Evolutionary conservation across 2,113 vertebrate genomes (phyloP).

Genomic region (Corynorhinus townsendii): DNA sequence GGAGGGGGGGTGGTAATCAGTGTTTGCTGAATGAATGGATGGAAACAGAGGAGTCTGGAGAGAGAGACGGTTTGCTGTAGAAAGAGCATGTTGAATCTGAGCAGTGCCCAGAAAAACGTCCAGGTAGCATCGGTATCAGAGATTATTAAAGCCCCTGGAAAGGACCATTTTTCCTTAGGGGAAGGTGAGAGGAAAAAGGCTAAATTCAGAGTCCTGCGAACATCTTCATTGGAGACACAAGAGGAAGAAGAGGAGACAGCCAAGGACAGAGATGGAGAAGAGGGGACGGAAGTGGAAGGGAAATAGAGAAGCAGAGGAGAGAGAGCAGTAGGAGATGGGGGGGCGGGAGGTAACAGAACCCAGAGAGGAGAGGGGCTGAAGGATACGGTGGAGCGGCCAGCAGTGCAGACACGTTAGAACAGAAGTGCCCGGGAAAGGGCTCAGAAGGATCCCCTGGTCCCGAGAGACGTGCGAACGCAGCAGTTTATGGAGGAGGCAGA

Average conservation of each 20-base stretch:
- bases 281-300: neutral
- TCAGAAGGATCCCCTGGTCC: neutral
- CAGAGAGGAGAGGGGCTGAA: neutral
- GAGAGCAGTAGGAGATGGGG: neutral
- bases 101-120: neutral
- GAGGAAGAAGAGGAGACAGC: neutral
- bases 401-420: neutral
- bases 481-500: neutral
- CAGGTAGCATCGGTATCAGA: neutral
- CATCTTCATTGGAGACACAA: neutral
- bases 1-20: too few species aligned
- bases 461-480: neutral
- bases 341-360: neutral
- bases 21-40: neutral
- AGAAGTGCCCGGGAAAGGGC: neutral
- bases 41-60: neutral
- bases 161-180: neutral
- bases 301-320: too few species aligned
- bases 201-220: neutral
- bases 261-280: neutral
- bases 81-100: neutral
- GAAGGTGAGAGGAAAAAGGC: neutral
- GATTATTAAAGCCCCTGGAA: neutral
- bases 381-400: neutral
- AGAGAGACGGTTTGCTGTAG: neutral